These are phyloP conservation scores for Thunnus albacares DNA, from an alignment of 2,797 vertebrate genomes.

Conservation along the genomic window DNA sequence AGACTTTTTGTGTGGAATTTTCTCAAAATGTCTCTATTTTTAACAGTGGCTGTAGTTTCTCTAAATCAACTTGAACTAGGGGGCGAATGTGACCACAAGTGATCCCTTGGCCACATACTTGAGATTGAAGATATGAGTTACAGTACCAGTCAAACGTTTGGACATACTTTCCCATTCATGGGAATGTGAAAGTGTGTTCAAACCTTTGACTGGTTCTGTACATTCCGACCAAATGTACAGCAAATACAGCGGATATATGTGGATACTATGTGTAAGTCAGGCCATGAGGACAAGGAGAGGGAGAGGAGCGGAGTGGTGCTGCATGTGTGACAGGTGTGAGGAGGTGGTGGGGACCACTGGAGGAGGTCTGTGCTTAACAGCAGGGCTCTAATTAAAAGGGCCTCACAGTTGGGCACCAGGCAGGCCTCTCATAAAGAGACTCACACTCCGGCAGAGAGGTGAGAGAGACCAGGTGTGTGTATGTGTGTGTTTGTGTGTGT, in stretches of 20 bases:
- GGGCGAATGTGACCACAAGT: neutral
- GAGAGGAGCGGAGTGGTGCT: slow-evolving; percentile 11
- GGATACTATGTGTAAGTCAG: slow-evolving; percentile 1
- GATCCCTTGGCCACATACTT: neutral
- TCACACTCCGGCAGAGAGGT: slow-evolving; percentile 61
- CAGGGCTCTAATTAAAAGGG: slow-evolving; percentile 82
- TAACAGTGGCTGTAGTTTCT: neutral
- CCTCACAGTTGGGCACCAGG: slow-evolving; percentile 74
- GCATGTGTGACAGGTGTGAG: slow-evolving; percentile 42
- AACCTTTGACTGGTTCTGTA: too few species aligned
- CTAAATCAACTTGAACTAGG: slow-evolving; percentile 1
- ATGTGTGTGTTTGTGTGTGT: neutral
- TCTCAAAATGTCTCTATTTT: neutral
- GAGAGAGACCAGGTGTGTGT: slow-evolving; percentile 56
- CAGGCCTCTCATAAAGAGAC: slow-evolving; percentile 69
- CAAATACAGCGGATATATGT: neutral
- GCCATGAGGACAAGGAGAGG: slow-evolving; percentile 25
- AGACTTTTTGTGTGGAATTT: neutral
- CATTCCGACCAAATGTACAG: neutral
- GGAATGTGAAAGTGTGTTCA: too few species aligned
- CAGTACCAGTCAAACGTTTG: too few species aligned
- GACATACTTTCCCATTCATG: too few species aligned
- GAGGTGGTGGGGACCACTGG: slow-evolving; percentile 57
- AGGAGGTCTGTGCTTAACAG: slow-evolving; percentile 74
- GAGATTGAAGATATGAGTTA: neutral